Percentiles rank a stretch among this genome's conserved stretches.
These are phyloP conservation scores for Arvicanthis niloticus DNA, from an alignment of 2,113 vertebrate genomes.

Conservation along the genomic window DNA sequence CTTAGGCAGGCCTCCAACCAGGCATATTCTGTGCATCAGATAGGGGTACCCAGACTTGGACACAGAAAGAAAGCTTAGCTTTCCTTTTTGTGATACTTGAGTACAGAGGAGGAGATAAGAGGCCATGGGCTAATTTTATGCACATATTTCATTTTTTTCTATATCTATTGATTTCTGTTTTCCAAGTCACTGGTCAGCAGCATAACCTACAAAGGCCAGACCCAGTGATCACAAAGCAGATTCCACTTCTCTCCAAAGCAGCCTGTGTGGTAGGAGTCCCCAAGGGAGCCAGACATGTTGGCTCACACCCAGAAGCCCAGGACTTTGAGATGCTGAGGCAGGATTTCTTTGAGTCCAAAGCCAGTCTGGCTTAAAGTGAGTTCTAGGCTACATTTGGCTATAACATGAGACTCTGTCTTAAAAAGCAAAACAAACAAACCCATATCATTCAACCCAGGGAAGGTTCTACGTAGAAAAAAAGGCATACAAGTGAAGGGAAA, in stretches of 20 bases:
- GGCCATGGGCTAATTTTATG: neutral
- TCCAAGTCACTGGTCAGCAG: neutral
- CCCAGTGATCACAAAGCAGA: constrained; percentile 5
- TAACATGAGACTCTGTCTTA: neutral
- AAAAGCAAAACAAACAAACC: neutral
- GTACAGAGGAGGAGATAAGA: neutral
- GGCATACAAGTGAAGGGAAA: neutral
- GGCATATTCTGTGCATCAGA: neutral
- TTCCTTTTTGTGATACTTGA: neutral
- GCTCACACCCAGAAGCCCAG: neutral
- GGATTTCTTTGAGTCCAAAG: neutral
- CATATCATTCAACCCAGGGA: neutral
- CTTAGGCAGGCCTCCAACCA: neutral
- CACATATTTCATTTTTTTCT: constrained; percentile 13
- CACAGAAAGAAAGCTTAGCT: neutral
- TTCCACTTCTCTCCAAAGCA: neutral
- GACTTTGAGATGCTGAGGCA: neutral
- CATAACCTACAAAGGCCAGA: constrained; percentile 1
- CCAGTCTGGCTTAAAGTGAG: neutral
- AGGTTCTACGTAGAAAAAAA: constrained; percentile 3
- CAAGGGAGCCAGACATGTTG: neutral
- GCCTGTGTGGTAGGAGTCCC: neutral
- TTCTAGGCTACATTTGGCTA: neutral
- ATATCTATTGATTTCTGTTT: neutral
- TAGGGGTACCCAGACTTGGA: neutral